These are phyloP conservation scores for Drosophila neonasuta DNA, from an alignment of 2,888 invertebrate species.

Conservation along the genomic window DNA sequence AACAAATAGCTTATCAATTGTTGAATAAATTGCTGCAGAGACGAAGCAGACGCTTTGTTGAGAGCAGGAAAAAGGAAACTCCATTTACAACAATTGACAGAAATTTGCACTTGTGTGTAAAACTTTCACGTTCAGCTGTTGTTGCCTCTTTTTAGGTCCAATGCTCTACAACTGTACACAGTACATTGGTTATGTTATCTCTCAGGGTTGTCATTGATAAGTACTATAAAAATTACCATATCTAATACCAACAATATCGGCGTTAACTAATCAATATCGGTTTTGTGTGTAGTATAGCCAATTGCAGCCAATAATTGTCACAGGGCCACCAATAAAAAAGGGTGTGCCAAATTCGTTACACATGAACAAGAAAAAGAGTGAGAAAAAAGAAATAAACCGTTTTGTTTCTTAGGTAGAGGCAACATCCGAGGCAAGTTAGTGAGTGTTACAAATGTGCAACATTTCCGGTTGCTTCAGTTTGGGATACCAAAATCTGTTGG, in stretches of 20 bases:
- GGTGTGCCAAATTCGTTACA: slow-evolving; percentile 47
- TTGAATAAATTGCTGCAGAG: slow-evolving; percentile 46
- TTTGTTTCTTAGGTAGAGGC: slow-evolving; percentile 36
- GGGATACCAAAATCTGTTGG: slow-evolving; percentile 74
- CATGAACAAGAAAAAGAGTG: neutral
- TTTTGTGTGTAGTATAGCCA: slow-evolving; percentile 5
- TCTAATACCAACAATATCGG: slow-evolving; percentile 1
- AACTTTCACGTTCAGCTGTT: slow-evolving; percentile 53
- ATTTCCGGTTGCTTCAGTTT: slow-evolving; percentile 70
- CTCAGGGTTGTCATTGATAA: neutral
- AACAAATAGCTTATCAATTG: slow-evolving; percentile 50
- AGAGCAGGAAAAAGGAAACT: slow-evolving; percentile 59
- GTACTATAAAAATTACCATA: neutral
- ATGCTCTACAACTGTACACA: slow-evolving; percentile 19
- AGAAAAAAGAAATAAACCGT: slow-evolving; percentile 13
- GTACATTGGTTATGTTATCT: neutral
- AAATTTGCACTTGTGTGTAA: slow-evolving; percentile 69
- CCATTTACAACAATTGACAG: slow-evolving; percentile 71
- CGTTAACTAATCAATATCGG: slow-evolving; percentile 1
- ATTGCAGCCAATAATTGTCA: slow-evolving; percentile 35
- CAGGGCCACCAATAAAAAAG: slow-evolving; percentile 20
- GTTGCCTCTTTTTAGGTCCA: slow-evolving; percentile 2
- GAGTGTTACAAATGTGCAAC: slow-evolving; percentile 74
- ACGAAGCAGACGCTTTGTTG: slow-evolving; percentile 32
- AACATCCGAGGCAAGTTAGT: slow-evolving; percentile 53